A percentile compares a stretch with the other conserved stretches of the same genome.
Conservation (phyloP, 2,888 invertebrate genomes). For the Creontiades dilutus region DNA sequence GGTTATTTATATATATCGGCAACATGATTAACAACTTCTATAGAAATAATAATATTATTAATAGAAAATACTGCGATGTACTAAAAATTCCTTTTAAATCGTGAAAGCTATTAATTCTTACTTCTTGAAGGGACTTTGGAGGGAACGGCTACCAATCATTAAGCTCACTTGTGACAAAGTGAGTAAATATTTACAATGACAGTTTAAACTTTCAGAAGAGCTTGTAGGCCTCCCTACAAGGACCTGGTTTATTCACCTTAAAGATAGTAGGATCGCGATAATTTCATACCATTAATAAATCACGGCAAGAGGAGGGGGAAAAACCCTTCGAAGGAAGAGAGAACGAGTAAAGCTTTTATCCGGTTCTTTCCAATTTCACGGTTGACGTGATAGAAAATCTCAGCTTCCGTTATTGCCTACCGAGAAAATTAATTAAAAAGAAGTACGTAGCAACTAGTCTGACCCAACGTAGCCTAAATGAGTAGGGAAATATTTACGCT, state of each 20-base stretch:
- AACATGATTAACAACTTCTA: no score
- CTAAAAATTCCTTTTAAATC: no score
- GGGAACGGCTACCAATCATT: no score
- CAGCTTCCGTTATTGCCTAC: constrained; percentile 8
- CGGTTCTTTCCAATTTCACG: constrained; percentile 48
- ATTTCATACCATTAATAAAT: constrained; percentile 41
- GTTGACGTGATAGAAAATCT: constrained; percentile 21
- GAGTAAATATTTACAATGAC: no score
- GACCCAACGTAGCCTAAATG: constrained; percentile 14
- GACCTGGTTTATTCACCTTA: not conserved
- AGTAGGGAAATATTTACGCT: constrained; percentile 28
- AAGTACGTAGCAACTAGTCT: not conserved
- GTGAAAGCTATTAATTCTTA: no score
- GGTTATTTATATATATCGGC: no score
- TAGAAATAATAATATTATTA: no score
- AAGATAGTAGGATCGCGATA: constrained; percentile 24
- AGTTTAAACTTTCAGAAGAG: no score
- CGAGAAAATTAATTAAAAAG: constrained; percentile 36
- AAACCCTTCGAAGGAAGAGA: not conserved
- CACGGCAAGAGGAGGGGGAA: not conserved
- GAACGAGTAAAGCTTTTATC: not conserved
- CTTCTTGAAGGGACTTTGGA: no score
- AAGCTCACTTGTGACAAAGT: no score
- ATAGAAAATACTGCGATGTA: no score
- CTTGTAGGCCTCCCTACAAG: no score